A percentile compares a stretch with the other conserved stretches of the same genome.
phyloP scores from a whole-genome alignment of 2,797 vertebrate genomes.

The Dermochelys coriacea region DNA sequence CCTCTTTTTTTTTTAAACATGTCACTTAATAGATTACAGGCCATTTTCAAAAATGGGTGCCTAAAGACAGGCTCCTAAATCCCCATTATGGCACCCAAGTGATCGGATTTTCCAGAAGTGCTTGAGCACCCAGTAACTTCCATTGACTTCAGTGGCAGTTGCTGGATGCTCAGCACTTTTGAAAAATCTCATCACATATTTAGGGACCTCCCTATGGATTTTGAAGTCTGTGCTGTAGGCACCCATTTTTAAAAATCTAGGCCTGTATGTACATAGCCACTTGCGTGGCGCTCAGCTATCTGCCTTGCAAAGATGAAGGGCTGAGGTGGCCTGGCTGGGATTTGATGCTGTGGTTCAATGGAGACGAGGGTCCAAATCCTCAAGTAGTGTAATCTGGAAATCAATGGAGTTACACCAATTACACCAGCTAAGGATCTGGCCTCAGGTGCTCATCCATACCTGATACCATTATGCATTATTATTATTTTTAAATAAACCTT shows the following conservation, averaged over 20 bases:
- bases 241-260: neutral
- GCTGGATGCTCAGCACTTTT: neutral
- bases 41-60: neutral
- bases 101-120: neutral
- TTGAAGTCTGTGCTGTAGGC: neutral
- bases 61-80: neutral
- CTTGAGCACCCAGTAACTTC: neutral
- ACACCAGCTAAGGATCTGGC: neutral
- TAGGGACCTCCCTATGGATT: neutral
- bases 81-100: neutral
- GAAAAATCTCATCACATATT: neutral
- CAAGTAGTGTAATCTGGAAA: neutral
- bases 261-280: neutral
- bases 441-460: neutral
- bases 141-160: neutral
- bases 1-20: neutral
- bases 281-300: accelerated
- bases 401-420: neutral
- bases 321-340: neutral
- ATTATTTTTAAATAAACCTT: neutral
- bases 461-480: neutral
- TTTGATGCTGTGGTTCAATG: neutral
- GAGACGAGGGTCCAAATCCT: neutral
- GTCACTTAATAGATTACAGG: neutral
- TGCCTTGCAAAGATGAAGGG: neutral